A percentile compares a stretch with the other conserved stretches of the same genome.
These are phyloP conservation scores for Notarius lentiginosus DNA, from an alignment of 2,113 vertebrate species.

Conservation along the genomic window DNA sequence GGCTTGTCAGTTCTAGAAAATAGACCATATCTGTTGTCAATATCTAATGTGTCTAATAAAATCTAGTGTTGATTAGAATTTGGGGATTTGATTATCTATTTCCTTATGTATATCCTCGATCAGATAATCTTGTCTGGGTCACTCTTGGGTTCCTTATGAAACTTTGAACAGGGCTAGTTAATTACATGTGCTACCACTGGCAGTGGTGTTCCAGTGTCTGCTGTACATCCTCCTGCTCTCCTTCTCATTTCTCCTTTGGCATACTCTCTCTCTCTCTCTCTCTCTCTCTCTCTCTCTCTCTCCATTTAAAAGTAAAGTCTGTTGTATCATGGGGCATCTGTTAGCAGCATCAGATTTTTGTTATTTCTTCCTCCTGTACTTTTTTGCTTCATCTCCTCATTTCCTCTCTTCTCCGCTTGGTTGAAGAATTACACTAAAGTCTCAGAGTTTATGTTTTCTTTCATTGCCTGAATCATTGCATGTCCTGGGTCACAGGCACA, in stretches of 20 bases:
- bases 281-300: background rate
- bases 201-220: slow-evolving; percentile 54
- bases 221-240: slow-evolving; percentile 33
- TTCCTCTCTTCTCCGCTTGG: slow-evolving; percentile 56
- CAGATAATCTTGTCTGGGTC: slow-evolving; percentile 60
- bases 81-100: slow-evolving; percentile 12
- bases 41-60: background rate
- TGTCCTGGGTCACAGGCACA: slow-evolving; percentile 61
- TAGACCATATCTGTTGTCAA: background rate
- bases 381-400: slow-evolving; percentile 51
- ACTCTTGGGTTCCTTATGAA: slow-evolving; percentile 64
- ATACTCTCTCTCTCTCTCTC: background rate
- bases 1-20: background rate
- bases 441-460: slow-evolving; percentile 63
- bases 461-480: slow-evolving; percentile 56
- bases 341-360: slow-evolving; percentile 40
- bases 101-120: slow-evolving; percentile 19
- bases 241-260: background rate
- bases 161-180: slow-evolving; percentile 70
- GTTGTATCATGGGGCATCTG: slow-evolving; percentile 17
- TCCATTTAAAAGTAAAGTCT: background rate
- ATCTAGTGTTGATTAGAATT: background rate
- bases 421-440: slow-evolving; percentile 66
- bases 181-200: slow-evolving; percentile 66
- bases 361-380: slow-evolving; percentile 50